These are phyloP conservation scores for Achatina immaculata DNA, from an alignment of 1,140 invertebrate species.

Conservation along the genomic window DNA sequence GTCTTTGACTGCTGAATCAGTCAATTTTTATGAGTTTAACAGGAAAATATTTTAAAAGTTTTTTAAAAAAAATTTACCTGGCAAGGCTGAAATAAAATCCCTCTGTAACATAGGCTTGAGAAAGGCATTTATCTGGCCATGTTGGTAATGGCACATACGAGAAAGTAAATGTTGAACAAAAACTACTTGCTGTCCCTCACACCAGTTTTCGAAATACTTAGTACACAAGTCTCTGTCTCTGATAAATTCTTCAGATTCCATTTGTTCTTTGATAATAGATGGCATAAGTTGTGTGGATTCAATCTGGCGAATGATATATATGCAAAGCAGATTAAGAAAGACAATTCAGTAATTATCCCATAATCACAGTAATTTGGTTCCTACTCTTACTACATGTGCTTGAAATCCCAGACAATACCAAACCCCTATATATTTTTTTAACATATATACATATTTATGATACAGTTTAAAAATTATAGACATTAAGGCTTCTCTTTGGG, in stretches of 20 bases:
- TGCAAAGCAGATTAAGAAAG: too few relatives aligned
- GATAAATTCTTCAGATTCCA: constrained; percentile 77
- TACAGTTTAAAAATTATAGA: too few relatives aligned
- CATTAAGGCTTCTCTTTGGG: too few relatives aligned
- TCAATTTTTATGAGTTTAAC: too few relatives aligned
- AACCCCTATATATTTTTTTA: too few relatives aligned
- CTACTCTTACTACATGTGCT: too few relatives aligned
- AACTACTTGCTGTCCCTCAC: constrained; percentile 84
- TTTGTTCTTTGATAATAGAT: constrained; percentile 32
- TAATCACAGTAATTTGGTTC: too few relatives aligned
- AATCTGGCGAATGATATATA: constrained; percentile 37
- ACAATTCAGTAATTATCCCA: too few relatives aligned
- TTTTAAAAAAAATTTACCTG: constrained; percentile 88
- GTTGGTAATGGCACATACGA: constrained; percentile 99
- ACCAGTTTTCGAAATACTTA: constrained; percentile 83
- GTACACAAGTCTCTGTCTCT: constrained; percentile 85
- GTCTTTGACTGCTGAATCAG: too few relatives aligned
- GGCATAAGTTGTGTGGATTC: constrained; percentile 43
- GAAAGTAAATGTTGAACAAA: constrained; percentile 95
- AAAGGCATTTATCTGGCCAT: constrained; percentile 97
- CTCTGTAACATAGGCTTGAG: constrained; percentile 98
- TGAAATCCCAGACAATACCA: too few relatives aligned
- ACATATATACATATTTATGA: too few relatives aligned
- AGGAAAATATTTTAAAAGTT: too few relatives aligned
- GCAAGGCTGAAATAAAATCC: constrained; percentile 97